These are phyloP conservation scores for Loripinus fragilis DNA, from an alignment of 2,888 invertebrate species.

Conservation along the genomic window DNA sequence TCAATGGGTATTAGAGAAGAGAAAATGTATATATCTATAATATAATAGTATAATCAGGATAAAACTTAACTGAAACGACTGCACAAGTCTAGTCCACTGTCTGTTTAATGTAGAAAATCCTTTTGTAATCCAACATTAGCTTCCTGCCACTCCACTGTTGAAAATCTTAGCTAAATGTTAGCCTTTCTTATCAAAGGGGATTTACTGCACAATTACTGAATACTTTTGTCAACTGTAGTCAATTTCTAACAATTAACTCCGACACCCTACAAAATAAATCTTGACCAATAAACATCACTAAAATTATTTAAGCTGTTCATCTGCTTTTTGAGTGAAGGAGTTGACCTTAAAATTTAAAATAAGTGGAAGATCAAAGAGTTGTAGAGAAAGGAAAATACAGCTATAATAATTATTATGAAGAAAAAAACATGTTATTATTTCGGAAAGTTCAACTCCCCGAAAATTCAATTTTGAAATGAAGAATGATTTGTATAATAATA, in stretches of 20 bases:
- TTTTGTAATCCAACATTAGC: slow-evolving; percentile 3
- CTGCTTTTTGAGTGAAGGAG: background rate
- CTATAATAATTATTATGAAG: background rate
- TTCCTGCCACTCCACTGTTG: background rate
- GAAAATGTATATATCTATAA: too few species aligned
- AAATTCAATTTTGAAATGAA: background rate
- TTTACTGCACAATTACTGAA: slow-evolving; percentile 12
- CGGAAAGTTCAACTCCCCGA: background rate
- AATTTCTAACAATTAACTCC: slow-evolving; percentile 17
- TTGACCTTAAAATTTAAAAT: slow-evolving; percentile 9
- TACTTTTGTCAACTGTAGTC: slow-evolving; percentile 20
- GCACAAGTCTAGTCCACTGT: slow-evolving; percentile 18
- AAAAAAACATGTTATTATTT: background rate
- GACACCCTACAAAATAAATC: slow-evolving; percentile 11
- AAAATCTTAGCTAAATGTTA: background rate
- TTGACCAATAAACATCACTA: slow-evolving; percentile 1
- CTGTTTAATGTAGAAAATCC: slow-evolving; percentile 15
- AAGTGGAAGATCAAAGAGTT: slow-evolving; percentile 11
- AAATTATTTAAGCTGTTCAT: slow-evolving; percentile 16
- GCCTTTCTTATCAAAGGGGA: slow-evolving; percentile 4
- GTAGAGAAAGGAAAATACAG: background rate
- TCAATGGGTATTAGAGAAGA: too few species aligned
- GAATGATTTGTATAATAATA: too few species aligned
- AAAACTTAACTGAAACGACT: too few species aligned
- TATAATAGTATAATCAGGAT: too few species aligned